Evolutionary conservation across 2,113 vertebrate genomes (phyloP).

Genomic region (Scomber colias): DNA sequence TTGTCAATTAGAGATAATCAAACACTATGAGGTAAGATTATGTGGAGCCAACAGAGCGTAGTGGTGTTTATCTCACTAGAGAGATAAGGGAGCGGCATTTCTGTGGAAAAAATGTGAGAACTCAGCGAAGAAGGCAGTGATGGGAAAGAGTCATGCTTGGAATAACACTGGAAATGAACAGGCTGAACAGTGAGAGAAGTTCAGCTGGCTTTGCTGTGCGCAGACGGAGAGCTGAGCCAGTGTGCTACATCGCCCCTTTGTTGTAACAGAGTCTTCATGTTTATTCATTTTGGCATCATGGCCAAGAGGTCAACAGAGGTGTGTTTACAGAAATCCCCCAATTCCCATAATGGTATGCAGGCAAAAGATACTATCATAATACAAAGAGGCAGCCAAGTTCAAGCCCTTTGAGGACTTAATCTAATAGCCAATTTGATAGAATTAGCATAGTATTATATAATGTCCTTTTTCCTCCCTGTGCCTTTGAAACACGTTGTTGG

Average conservation of each 20-base stretch:
- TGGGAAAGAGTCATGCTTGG: constrained; percentile 39
- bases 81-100: constrained; percentile 25
- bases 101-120: constrained; percentile 25
- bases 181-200: constrained; percentile 23
- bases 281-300: constrained; percentile 68
- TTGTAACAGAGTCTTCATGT: constrained; percentile 41
- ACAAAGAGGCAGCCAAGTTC: constrained; percentile 41
- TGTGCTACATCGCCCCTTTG: constrained; percentile 21
- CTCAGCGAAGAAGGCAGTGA: neutral
- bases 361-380: constrained; percentile 57
- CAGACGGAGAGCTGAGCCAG: constrained; percentile 38
- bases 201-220: constrained; percentile 16
- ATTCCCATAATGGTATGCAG: constrained; percentile 66
- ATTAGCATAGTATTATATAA: constrained; percentile 32
- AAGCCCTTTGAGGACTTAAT: constrained; percentile 32
- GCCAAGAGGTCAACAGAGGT: constrained; percentile 60
- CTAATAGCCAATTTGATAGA: constrained; percentile 19
- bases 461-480: neutral
- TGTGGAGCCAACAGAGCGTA: constrained; percentile 37
- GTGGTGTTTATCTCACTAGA: constrained; percentile 31
- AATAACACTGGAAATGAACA: constrained; percentile 22
- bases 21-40: constrained; percentile 35
- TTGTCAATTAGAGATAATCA: constrained; percentile 47
- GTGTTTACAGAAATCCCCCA: constrained; percentile 66
- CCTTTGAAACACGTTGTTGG: constrained; percentile 26